These are phyloP conservation scores for Sorex araneus DNA, from an alignment of 2,113 vertebrate genomes.

Conservation along the genomic window DNA sequence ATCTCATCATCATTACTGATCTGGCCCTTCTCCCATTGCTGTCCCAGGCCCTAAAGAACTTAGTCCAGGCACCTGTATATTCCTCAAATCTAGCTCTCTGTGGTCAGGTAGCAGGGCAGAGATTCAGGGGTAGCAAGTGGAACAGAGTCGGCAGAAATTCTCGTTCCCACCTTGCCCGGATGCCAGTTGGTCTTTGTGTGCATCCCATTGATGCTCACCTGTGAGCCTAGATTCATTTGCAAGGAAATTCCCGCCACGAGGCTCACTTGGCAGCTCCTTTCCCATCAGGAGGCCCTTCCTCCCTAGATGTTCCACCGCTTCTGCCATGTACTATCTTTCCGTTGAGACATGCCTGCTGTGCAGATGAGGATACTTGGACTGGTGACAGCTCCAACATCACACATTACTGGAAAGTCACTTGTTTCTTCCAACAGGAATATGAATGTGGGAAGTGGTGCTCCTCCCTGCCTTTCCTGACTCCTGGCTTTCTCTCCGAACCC, in stretches of 20 bases:
- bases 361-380: too few species aligned
- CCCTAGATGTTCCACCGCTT: not conserved
- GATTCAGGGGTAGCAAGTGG: not conserved
- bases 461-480: too few species aligned
- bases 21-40: not conserved
- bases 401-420: not conserved
- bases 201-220: not conserved
- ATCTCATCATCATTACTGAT: too few species aligned
- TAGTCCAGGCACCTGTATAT: not conserved
- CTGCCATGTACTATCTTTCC: not conserved
- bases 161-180: not conserved
- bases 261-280: not conserved
- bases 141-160: not conserved
- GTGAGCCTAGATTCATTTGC: not conserved
- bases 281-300: not conserved
- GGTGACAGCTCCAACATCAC: not conserved
- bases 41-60: not conserved
- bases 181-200: not conserved
- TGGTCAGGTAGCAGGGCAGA: not conserved
- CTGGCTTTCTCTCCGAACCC: not conserved
- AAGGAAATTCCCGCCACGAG: conserved; percentile 2
- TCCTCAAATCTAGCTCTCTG: not conserved
- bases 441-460: not conserved
- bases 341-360: not conserved
- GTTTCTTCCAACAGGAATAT: not conserved